A percentile compares a stretch with the other conserved stretches of the same genome.
These are phyloP conservation scores for Sericinus montela DNA, from an alignment of 2,888 invertebrate species.

Conservation along the genomic window DNA sequence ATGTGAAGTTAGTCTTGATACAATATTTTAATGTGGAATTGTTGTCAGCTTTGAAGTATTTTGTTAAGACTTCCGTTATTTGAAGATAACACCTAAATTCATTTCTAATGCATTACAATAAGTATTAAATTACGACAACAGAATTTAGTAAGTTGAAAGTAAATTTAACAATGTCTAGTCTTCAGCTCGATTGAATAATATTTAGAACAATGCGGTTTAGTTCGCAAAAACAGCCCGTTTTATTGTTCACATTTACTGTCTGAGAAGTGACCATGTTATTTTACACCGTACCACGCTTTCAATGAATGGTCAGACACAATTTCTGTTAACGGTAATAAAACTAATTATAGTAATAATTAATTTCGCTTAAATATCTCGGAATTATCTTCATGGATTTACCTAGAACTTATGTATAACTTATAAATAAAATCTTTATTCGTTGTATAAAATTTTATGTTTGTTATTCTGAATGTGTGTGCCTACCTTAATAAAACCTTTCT, in stretches of 20 bases:
- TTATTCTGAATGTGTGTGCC: no score
- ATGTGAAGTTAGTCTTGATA: no score
- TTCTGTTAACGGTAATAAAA: no score
- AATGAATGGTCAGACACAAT: not conserved
- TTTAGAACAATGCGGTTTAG: slow-evolving; percentile 25
- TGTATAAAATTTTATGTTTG: no score
- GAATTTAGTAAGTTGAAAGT: slow-evolving; percentile 22
- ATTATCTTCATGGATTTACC: no score
- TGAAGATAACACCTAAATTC: not conserved
- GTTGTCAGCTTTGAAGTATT: no score
- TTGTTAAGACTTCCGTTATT: not conserved
- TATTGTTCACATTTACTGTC: slow-evolving; percentile 22
- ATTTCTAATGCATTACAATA: not conserved
- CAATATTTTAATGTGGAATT: no score
- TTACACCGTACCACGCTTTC: slow-evolving; percentile 9
- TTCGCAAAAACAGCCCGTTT: slow-evolving; percentile 22
- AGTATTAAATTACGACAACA: not conserved
- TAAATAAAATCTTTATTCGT: no score
- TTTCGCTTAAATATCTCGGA: no score
- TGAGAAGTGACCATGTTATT: slow-evolving; percentile 16
- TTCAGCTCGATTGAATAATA: slow-evolving; percentile 27
- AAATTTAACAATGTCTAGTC: slow-evolving; percentile 22
- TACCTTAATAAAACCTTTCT: not conserved
- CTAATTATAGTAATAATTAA: no score
- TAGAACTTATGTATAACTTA: no score